phyloP scores from a whole-genome alignment of 2,797 vertebrate species.

The Natrix natrix region DNA sequence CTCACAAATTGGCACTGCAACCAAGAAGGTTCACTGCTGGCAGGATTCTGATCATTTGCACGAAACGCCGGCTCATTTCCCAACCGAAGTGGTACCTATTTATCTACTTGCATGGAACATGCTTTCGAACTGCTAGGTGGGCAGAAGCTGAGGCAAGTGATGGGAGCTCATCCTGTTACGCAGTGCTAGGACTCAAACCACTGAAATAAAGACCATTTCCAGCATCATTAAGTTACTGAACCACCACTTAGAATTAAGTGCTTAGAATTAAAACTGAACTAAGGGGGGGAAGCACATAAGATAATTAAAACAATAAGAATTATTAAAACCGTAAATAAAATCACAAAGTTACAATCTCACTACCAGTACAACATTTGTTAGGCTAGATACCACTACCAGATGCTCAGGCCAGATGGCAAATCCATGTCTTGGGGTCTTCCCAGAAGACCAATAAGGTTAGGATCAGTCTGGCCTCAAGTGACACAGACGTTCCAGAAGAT shows the following conservation, averaged over 20 bases:
- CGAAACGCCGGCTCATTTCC: rapidly evolving
- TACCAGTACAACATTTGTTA: not conserved
- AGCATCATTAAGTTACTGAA: not conserved
- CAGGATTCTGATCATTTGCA: not conserved
- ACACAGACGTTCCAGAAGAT: too few relatives aligned
- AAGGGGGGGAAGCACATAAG: not conserved
- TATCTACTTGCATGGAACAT: not conserved
- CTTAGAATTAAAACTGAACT: not conserved
- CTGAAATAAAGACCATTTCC: not conserved
- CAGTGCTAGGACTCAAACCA: not conserved
- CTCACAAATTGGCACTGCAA: not conserved
- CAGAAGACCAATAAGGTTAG: not conserved
- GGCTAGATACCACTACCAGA: not conserved
- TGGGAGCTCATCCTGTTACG: too few relatives aligned
- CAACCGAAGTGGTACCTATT: not conserved
- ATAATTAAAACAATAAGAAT: not conserved
- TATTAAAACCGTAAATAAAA: not conserved
- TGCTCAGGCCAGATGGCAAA: not conserved
- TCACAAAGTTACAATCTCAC: not conserved
- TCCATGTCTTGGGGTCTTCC: too few relatives aligned
- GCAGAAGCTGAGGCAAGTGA: not conserved
- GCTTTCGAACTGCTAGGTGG: too few relatives aligned
- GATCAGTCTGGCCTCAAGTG: too few relatives aligned
- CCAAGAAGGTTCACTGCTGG: too few relatives aligned
- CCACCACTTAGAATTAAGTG: not conserved